A percentile compares a stretch with the other conserved stretches of the same genome.
Evolutionary conservation across 2,888 invertebrate species (phyloP).

Genomic region (Heterodera filipjevi): DNA sequence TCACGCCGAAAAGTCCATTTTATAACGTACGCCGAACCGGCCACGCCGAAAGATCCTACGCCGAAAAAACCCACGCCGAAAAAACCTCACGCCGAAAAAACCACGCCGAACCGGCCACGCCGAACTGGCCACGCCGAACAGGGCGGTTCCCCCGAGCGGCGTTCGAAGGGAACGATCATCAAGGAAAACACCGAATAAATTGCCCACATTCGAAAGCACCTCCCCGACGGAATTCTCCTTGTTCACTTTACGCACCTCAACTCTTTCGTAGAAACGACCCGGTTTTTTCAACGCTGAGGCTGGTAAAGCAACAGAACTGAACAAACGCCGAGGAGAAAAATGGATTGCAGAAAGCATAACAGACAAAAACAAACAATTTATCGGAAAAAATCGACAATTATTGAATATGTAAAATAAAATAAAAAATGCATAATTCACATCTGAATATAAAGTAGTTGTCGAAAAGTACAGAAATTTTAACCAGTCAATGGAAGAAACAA

Average conservation of each 20-base stretch:
- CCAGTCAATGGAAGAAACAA: neutral
- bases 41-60: too few relatives aligned
- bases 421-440: too few relatives aligned
- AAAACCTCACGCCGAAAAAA: too few relatives aligned
- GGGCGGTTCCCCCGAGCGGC: too few relatives aligned
- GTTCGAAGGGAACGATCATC: constrained; percentile 12
- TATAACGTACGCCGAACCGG: too few relatives aligned
- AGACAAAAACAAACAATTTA: neutral
- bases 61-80: too few relatives aligned
- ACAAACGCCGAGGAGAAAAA: neutral
- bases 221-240: neutral
- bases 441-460: neutral
- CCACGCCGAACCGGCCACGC: too few relatives aligned
- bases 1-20: too few relatives aligned
- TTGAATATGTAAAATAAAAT: too few relatives aligned
- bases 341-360: neutral
- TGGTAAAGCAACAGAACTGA: neutral
- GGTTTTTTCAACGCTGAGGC: constrained; percentile 11
- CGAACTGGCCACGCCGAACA: too few relatives aligned
- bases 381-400: neutral
- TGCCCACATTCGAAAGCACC: neutral
- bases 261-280: constrained; percentile 9
- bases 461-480: neutral
- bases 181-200: constrained; percentile 5
- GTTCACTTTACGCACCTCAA: neutral